Evolutionary conservation across 2,888 invertebrate genomes (phyloP).

Genomic region (Belgica antarctica): DNA sequence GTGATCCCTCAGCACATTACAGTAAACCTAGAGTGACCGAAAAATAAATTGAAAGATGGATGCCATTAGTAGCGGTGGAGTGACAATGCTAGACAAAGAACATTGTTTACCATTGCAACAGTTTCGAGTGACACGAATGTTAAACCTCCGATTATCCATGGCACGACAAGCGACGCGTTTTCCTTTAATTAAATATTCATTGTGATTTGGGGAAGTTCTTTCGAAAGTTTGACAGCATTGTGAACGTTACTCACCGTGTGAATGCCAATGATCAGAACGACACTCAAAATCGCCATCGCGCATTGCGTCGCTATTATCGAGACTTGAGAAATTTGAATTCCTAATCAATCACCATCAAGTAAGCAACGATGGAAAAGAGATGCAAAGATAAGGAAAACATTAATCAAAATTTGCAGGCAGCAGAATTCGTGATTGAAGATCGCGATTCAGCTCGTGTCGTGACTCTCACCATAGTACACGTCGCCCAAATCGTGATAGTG

Average conservation of each 20-base stretch:
- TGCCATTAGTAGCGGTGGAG: no score
- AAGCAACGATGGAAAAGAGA: not conserved
- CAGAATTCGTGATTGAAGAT: no score
- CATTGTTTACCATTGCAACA: slow-evolving; percentile 71
- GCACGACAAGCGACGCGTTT: slow-evolving; percentile 70
- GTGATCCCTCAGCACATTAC: slow-evolving; percentile 76
- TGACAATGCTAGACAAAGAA: no score
- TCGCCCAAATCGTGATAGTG: slow-evolving; percentile 68
- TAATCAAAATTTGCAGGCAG: no score
- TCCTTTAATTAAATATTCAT: slow-evolving; percentile 60
- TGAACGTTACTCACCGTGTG: slow-evolving; percentile 64
- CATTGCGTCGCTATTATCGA: slow-evolving; percentile 77
- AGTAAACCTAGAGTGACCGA: slow-evolving; percentile 57
- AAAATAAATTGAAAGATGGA: no score
- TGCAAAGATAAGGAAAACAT: no score
- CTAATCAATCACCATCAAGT: slow-evolving; percentile 53
- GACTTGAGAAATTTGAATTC: slow-evolving; percentile 77
- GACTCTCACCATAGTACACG: slow-evolving; percentile 70
- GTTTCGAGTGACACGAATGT: slow-evolving; percentile 78
- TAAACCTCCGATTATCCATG: slow-evolving; percentile 77
- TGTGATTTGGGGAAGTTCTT: no score
- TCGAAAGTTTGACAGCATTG: no score
- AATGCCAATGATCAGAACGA: slow-evolving; percentile 70
- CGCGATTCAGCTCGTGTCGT: no score
- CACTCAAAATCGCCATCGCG: slow-evolving; percentile 72